Percentiles rank a stretch among this genome's conserved stretches.
Evolutionary conservation across 2,888 invertebrate species (phyloP).

Genomic region (Limulus polyphemus): DNA sequence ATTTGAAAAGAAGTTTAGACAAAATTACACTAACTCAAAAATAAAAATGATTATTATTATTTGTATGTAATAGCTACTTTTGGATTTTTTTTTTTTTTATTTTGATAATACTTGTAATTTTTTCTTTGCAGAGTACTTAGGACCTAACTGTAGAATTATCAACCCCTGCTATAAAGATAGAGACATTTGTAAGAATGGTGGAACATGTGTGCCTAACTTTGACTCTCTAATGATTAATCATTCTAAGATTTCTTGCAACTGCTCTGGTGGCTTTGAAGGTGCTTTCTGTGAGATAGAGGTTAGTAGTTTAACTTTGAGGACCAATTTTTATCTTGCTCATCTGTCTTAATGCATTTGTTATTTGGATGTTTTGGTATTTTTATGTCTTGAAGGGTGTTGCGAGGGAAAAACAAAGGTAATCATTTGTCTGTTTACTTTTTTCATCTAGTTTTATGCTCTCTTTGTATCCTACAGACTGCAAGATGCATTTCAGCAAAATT

Average conservation of each 20-base stretch:
- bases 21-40: too few relatives aligned
- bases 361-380: too few relatives aligned
- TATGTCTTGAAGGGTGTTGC: too few relatives aligned
- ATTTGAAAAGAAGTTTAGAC: too few relatives aligned
- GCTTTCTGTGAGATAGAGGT: conserved; percentile 59
- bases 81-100: not conserved
- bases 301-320: conserved; percentile 24
- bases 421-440: too few relatives aligned
- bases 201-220: conserved; percentile 10
- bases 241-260: conserved; percentile 49
- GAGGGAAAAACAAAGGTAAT: too few relatives aligned
- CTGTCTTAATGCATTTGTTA: too few relatives aligned
- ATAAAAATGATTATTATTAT: too few relatives aligned
- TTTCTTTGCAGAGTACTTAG: conserved; percentile 10
- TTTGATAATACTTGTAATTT: not conserved
- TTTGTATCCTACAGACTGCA: too few relatives aligned
- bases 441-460: too few relatives aligned
- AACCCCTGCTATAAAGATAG: conserved; percentile 5
- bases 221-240: conserved; percentile 7
- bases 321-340: too few relatives aligned
- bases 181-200: conserved; percentile 11
- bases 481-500: too few relatives aligned
- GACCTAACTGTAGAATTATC: conserved; percentile 2
- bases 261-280: conserved; percentile 55
- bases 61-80: not conserved